These are phyloP conservation scores for Saccopteryx leptura DNA, from an alignment of 2,113 vertebrate species.

Conservation along the genomic window DNA sequence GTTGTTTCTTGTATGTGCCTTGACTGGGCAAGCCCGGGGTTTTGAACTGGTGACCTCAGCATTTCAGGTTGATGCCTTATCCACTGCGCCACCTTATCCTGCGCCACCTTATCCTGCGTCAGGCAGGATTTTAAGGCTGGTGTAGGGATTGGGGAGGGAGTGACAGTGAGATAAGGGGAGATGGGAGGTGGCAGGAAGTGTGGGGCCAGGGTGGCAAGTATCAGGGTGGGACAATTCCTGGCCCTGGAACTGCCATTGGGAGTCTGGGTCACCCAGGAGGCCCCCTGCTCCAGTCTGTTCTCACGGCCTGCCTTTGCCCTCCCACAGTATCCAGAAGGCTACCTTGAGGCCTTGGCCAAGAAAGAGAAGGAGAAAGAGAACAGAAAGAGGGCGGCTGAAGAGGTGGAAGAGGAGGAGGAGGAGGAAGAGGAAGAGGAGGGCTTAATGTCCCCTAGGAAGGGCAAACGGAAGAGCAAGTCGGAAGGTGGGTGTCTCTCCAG, in stretches of 20 bases:
- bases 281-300: fast-evolving
- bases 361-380: slow-evolving; percentile 97
- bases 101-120: no score
- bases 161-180: no score
- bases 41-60: no score
- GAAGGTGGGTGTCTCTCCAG: slow-evolving; percentile 84
- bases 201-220: not conserved
- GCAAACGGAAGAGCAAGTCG: slow-evolving; percentile 95
- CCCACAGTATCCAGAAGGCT: slow-evolving; percentile 96
- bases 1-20: no score
- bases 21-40: no score
- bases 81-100: no score
- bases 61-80: no score
- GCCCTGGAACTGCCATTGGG: not conserved
- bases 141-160: not conserved
- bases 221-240: no score
- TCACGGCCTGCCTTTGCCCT: not conserved
- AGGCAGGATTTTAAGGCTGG: not conserved
- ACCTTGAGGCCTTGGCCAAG: slow-evolving; percentile 93
- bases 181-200: no score
- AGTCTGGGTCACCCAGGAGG: not conserved
- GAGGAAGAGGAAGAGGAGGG: slow-evolving; percentile 81
- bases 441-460: slow-evolving; percentile 89
- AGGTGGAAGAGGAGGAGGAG: slow-evolving; percentile 94
- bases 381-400: slow-evolving; percentile 75